A percentile compares a stretch with the other conserved stretches of the same genome.
These are phyloP conservation scores for Frieseomelitta varia DNA, from an alignment of 1,140 invertebrate species.

Conservation along the genomic window DNA sequence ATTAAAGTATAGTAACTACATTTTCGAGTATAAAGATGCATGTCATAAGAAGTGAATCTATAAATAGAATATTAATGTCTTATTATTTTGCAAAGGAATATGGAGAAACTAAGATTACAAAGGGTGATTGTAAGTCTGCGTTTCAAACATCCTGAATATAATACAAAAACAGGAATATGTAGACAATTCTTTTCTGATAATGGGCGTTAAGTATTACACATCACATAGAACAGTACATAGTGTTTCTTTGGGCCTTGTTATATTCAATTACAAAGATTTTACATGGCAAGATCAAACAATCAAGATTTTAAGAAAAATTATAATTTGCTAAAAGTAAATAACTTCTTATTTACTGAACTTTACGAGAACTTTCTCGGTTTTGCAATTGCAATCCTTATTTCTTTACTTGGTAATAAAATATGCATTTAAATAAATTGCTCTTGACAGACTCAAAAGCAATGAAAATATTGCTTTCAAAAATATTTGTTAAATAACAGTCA, in stretches of 20 bases:
- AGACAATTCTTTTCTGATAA: slow-evolving; percentile 44
- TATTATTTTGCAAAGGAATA: slow-evolving; percentile 12
- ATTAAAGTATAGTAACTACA: slow-evolving; percentile 22
- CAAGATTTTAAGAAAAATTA: slow-evolving; percentile 9
- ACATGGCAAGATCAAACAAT: slow-evolving; percentile 48
- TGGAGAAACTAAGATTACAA: slow-evolving; percentile 33
- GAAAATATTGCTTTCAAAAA: slow-evolving; percentile 23
- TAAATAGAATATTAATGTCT: slow-evolving; percentile 10
- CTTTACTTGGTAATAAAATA: slow-evolving; percentile 11
- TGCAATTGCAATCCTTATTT: slow-evolving; percentile 10
- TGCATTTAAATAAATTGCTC: slow-evolving; percentile 35
- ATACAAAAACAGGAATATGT: slow-evolving; percentile 50
- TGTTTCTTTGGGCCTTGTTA: slow-evolving; percentile 42
- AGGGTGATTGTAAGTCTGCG: slow-evolving; percentile 25
- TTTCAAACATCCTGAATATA: slow-evolving; percentile 59
- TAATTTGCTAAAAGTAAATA: slow-evolving; percentile 36
- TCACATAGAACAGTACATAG: slow-evolving; percentile 50
- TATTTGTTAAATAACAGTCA: slow-evolving; percentile 30
- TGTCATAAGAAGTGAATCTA: slow-evolving; percentile 11
- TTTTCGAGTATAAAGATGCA: slow-evolving; percentile 18
- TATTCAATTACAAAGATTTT: slow-evolving; percentile 55
- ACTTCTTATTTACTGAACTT: slow-evolving; percentile 17
- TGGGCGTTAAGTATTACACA: slow-evolving; percentile 55
- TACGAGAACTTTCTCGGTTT: slow-evolving; percentile 22
- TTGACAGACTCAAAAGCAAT: slow-evolving; percentile 6